These are phyloP conservation scores for Euglossa dilemma DNA, from an alignment of 1,140 invertebrate genomes.

Conservation along the genomic window DNA sequence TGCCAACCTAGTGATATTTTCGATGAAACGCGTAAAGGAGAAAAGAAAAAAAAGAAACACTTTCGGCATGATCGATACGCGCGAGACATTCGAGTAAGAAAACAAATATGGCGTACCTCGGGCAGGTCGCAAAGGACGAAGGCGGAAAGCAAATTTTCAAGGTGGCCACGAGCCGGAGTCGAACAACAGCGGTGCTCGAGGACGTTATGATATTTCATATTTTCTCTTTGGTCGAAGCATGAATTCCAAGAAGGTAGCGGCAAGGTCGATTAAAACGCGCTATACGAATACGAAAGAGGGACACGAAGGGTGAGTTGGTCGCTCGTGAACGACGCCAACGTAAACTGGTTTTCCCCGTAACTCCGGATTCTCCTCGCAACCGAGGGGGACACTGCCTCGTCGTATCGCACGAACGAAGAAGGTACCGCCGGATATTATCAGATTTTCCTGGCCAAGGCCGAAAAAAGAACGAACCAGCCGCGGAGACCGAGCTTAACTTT, in stretches of 20 bases:
- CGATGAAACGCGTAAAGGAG: too few relatives aligned
- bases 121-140: not conserved
- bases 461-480: not conserved
- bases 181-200: not conserved
- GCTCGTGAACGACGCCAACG: constrained; percentile 3
- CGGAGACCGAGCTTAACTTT: not conserved
- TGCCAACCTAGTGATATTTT: too few relatives aligned
- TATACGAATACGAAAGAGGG: constrained; percentile 42
- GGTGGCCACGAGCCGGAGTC: not conserved
- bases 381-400: not conserved
- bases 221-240: constrained; percentile 14
- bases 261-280: constrained; percentile 39
- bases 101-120: too few relatives aligned
- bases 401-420: not conserved
- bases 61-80: not conserved
- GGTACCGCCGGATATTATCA: not conserved
- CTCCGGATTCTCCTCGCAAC: not conserved
- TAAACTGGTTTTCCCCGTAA: constrained; percentile 44
- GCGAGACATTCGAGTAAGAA: not conserved
- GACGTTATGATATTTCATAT: constrained; percentile 27
- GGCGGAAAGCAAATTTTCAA: not conserved
- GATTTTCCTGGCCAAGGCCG: not conserved
- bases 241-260: constrained; percentile 22
- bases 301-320: constrained; percentile 33
- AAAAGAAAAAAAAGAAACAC: not conserved